Evolutionary conservation across 2,113 vertebrate genomes (phyloP).

Genomic region (Pterophyllum scalare): DNA sequence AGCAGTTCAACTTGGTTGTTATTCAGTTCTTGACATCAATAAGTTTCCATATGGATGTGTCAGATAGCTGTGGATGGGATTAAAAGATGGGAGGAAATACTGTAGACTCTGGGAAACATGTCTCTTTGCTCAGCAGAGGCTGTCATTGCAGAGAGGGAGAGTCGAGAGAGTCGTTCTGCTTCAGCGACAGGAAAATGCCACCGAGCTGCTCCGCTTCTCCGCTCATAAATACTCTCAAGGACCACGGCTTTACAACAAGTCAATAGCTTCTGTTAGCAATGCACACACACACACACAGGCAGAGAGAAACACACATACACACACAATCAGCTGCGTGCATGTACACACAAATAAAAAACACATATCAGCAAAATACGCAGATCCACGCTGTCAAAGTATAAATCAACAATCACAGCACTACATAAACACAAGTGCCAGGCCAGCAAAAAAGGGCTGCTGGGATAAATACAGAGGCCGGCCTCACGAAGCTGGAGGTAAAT

Average conservation of each 20-base stretch:
- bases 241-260: constrained; percentile 76
- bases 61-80: constrained; percentile 46
- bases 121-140: constrained; percentile 62
- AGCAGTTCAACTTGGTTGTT: constrained; percentile 6
- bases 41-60: constrained; percentile 50
- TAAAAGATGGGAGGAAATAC: constrained; percentile 10
- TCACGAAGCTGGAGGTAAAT: constrained; percentile 61
- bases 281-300: constrained; percentile 18
- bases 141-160: constrained; percentile 53
- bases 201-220: constrained; percentile 64
- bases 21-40: constrained; percentile 43
- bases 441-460: constrained; percentile 76
- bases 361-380: constrained; percentile 82
- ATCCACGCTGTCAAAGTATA: constrained; percentile 82
- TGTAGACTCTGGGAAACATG: constrained; percentile 60
- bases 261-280: constrained; percentile 72
- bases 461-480: constrained; percentile 55
- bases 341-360: constrained; percentile 57
- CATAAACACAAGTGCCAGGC: constrained; percentile 81
- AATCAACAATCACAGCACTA: constrained; percentile 80
- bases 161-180: constrained; percentile 67
- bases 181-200: constrained; percentile 69
- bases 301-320: constrained; percentile 10
- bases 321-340: not conserved
- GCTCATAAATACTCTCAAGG: constrained; percentile 81